These are phyloP conservation scores for Podarcis lilfordi DNA, from an alignment of 2,797 vertebrate species.

Conservation along the genomic window DNA sequence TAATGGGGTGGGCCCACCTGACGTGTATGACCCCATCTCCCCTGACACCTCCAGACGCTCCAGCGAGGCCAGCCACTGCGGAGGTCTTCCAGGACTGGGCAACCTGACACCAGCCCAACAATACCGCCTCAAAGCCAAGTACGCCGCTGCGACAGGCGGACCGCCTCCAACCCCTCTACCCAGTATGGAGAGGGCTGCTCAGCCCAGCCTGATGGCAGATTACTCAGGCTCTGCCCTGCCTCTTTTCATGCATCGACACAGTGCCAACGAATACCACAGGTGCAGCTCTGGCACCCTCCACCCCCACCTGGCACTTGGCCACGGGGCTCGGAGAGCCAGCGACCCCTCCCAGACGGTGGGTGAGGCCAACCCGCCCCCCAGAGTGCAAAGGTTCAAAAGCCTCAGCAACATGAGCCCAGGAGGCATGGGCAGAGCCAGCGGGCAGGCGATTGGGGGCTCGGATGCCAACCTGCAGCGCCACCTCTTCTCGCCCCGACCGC, in stretches of 20 bases:
- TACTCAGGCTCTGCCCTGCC: constrained; percentile 78
- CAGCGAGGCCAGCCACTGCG: constrained; percentile 73
- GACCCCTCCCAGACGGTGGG: constrained; percentile 82
- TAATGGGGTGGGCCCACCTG: constrained; percentile 8
- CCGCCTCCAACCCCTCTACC: constrained; percentile 89
- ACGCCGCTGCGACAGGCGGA: constrained; percentile 89
- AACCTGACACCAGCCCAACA: constrained; percentile 90
- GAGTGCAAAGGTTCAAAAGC: constrained; percentile 81
- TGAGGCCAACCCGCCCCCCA: constrained; percentile 76
- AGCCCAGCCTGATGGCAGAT: constrained; percentile 73
- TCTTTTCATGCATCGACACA: constrained; percentile 82
- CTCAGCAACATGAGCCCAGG: constrained; percentile 79
- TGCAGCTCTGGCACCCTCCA: constrained; percentile 84
- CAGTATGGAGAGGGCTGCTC: constrained; percentile 78
- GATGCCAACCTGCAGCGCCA: constrained; percentile 82
- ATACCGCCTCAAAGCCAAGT: constrained; percentile 92
- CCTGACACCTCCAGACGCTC: constrained; percentile 80
- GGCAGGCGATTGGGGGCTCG: constrained; percentile 80
- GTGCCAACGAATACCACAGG: constrained; percentile 82
- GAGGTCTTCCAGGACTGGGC: constrained; percentile 83
- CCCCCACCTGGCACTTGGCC: constrained; percentile 81
- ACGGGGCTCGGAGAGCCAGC: constrained; percentile 77
- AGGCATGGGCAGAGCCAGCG: constrained; percentile 68
- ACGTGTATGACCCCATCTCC: constrained; percentile 54
- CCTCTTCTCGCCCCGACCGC: constrained; percentile 90